Conservation (phyloP, 2,113 vertebrate genomes). For the Eclectus roratus region DNA sequence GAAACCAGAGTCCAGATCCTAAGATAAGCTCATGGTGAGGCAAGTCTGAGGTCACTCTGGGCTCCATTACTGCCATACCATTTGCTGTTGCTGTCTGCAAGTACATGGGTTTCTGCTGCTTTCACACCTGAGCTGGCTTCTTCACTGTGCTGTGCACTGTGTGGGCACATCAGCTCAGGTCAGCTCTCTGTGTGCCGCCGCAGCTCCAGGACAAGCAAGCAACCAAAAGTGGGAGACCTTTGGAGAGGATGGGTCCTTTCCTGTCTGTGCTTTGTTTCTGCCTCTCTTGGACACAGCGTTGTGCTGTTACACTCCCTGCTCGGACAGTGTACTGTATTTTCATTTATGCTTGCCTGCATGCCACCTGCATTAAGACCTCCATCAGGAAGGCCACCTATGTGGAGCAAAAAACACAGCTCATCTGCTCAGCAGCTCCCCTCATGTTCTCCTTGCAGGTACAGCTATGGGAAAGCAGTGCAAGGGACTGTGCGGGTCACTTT, state of each 20-base stretch:
- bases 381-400: background rate
- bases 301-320: background rate
- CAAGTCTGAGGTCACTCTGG: background rate
- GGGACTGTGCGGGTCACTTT: background rate
- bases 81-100: background rate
- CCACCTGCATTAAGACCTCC: background rate
- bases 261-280: background rate
- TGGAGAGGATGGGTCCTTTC: background rate
- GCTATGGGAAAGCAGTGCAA: conserved; percentile 52
- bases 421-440: background rate
- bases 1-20: background rate
- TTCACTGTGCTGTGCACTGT: background rate
- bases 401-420: background rate
- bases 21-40: background rate
- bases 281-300: background rate
- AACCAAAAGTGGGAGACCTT: background rate
- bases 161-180: background rate
- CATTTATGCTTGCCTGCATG: background rate
- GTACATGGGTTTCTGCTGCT: background rate
- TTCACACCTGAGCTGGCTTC: background rate
- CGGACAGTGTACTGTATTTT: background rate
- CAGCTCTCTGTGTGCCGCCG: background rate
- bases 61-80: background rate
- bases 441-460: conserved; percentile 50
- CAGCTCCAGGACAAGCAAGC: background rate